Percentiles rank a stretch among this genome's conserved stretches.
Conservation (phyloP, 1,140 invertebrate genomes). For the Megalopta genalis region DNA sequence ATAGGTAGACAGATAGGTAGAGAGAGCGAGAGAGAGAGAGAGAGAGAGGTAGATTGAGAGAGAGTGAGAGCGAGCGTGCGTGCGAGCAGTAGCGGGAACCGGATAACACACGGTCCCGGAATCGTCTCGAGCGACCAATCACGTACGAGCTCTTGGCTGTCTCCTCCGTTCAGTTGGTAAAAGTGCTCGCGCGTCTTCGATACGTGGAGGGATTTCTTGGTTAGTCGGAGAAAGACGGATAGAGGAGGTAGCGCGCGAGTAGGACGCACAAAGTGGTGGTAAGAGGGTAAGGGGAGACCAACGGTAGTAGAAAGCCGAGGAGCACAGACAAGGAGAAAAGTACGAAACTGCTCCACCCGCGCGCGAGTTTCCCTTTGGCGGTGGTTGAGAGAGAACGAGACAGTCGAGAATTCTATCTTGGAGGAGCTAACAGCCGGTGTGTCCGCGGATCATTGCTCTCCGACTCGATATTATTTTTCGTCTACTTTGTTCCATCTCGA, state of each 20-base stretch:
- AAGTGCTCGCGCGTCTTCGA: slow-evolving; percentile 57
- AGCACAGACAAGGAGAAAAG: slow-evolving; percentile 40
- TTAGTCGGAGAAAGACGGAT: slow-evolving; percentile 17
- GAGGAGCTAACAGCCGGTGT: background rate
- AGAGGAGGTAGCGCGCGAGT: slow-evolving; percentile 22
- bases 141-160: slow-evolving; percentile 47
- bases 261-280: slow-evolving; percentile 19
- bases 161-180: slow-evolving; percentile 60
- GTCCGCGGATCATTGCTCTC: background rate
- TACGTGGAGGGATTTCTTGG: slow-evolving; percentile 56
- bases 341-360: slow-evolving; percentile 59
- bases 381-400: slow-evolving; percentile 33
- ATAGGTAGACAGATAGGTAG: background rate
- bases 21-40: background rate
- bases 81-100: slow-evolving; percentile 41
- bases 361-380: slow-evolving; percentile 52
- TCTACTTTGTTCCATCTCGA: background rate
- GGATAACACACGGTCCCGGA: slow-evolving; percentile 52
- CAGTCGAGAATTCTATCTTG: background rate
- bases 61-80: background rate
- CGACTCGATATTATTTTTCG: background rate
- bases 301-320: slow-evolving; percentile 36
- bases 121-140: slow-evolving; percentile 58
- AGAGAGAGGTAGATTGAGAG: slow-evolving; percentile 16
- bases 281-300: slow-evolving; percentile 20